phyloP scores from a whole-genome alignment of 2,797 vertebrate genomes.

The Craterocephalus amniculus region DNA sequence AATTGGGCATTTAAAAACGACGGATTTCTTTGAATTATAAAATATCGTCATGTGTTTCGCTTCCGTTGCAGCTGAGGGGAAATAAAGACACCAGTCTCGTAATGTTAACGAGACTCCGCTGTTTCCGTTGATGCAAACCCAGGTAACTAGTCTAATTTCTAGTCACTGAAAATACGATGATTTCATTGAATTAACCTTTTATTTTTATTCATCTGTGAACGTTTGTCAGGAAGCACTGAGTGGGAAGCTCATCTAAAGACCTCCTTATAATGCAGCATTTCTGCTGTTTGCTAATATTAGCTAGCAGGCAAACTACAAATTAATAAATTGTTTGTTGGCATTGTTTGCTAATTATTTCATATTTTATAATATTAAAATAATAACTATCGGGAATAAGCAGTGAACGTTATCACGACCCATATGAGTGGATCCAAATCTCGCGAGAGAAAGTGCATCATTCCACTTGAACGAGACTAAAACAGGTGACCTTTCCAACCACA shows the following conservation, averaged over 20 bases:
- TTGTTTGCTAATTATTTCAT: neutral
- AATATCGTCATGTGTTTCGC: neutral
- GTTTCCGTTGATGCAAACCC: slow-evolving; percentile 28
- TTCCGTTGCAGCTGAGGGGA: neutral
- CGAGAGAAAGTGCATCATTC: neutral
- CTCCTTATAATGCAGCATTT: neutral
- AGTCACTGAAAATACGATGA: neutral
- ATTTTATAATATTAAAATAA: neutral
- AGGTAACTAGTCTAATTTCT: slow-evolving; percentile 21
- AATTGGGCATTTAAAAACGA: accelerated
- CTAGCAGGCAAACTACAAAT: neutral
- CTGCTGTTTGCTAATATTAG: neutral
- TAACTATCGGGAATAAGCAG: neutral
- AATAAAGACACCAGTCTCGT: slow-evolving; percentile 20
- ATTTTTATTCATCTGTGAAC: accelerated
- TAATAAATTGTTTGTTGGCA: neutral
- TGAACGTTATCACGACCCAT: neutral
- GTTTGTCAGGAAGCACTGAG: neutral
- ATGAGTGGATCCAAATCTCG: too few relatives aligned
- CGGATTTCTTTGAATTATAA: accelerated
- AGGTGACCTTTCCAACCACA: too few relatives aligned
- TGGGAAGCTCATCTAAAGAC: neutral
- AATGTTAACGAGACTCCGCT: neutral
- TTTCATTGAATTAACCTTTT: neutral
- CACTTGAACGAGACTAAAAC: too few relatives aligned